Conservation (phyloP, 23 tunicate species). For the Trididemnum nubilum region DNA sequence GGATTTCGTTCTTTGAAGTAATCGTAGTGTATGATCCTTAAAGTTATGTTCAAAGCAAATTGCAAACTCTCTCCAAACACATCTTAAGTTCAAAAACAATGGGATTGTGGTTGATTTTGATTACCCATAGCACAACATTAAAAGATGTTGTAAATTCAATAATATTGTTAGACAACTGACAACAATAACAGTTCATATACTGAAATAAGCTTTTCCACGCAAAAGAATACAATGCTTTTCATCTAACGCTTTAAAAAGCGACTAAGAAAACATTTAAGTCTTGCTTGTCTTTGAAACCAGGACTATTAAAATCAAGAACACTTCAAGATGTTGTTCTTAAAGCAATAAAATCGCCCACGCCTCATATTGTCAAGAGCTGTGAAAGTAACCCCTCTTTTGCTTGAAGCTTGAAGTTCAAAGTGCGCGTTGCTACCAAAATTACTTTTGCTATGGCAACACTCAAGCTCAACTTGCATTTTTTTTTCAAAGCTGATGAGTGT, state of each 20-base stretch:
- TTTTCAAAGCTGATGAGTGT: no score
- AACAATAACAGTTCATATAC: background rate
- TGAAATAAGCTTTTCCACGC: background rate
- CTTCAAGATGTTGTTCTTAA: background rate
- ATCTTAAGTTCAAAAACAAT: no score
- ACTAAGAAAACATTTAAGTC: background rate
- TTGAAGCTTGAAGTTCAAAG: background rate
- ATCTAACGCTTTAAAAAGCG: background rate
- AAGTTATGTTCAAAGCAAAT: no score
- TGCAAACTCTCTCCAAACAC: no score
- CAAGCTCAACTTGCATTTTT: no score
- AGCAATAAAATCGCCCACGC: conserved; percentile 15
- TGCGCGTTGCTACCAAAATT: background rate
- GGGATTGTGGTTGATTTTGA: no score
- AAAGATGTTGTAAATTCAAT: background rate
- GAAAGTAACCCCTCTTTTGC: background rate
- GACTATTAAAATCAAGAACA: background rate
- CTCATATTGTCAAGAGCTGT: conserved; percentile 8
- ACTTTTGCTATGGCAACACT: background rate
- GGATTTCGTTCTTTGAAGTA: no score
- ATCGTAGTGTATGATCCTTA: no score
- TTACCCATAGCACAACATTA: no score
- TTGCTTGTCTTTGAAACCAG: background rate
- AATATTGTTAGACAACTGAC: background rate
- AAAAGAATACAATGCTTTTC: background rate